phyloP scores from a whole-genome alignment of 2,797 vertebrate species.

The Channallabes apus region DNA sequence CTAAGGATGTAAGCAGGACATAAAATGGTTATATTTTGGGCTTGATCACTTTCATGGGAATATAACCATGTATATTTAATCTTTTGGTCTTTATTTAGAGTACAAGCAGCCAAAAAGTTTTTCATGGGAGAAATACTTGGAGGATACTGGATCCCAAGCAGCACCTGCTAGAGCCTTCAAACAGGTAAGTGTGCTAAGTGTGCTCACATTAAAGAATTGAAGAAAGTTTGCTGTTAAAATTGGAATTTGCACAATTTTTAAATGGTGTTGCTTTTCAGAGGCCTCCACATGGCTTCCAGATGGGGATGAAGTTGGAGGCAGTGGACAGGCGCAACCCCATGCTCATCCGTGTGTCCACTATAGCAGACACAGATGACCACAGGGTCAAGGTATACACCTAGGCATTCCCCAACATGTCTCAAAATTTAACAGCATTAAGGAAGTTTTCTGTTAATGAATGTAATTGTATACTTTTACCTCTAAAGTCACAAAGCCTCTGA shows the following conservation, averaged over 20 bases:
- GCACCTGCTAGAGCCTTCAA: constrained; percentile 90
- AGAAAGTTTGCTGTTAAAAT: not conserved
- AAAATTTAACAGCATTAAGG: not conserved
- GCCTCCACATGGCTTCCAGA: constrained; percentile 85
- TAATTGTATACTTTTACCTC: not conserved
- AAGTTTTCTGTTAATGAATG: not conserved
- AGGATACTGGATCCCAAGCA: constrained; percentile 85
- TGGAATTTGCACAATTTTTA: not conserved
- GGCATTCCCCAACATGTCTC: not conserved
- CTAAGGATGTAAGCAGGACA: not conserved
- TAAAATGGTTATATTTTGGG: not conserved
- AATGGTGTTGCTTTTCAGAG: constrained; percentile 67
- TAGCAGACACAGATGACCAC: constrained; percentile 80
- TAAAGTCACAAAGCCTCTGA: not conserved
- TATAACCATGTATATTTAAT: not conserved
- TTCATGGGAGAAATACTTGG: constrained; percentile 90
- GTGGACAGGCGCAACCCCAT: constrained; percentile 89
- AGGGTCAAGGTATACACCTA: constrained; percentile 77
- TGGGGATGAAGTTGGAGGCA: constrained; percentile 85
- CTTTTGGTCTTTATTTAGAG: constrained; percentile 64
- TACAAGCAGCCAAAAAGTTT: constrained; percentile 84
- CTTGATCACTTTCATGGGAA: not conserved
- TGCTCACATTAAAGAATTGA: not conserved
- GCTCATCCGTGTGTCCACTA: constrained; percentile 83
- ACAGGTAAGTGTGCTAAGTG: constrained; percentile 69